These are phyloP conservation scores for Ormyrus nitidulus DNA, from an alignment of 2,888 invertebrate genomes.

Conservation along the genomic window DNA sequence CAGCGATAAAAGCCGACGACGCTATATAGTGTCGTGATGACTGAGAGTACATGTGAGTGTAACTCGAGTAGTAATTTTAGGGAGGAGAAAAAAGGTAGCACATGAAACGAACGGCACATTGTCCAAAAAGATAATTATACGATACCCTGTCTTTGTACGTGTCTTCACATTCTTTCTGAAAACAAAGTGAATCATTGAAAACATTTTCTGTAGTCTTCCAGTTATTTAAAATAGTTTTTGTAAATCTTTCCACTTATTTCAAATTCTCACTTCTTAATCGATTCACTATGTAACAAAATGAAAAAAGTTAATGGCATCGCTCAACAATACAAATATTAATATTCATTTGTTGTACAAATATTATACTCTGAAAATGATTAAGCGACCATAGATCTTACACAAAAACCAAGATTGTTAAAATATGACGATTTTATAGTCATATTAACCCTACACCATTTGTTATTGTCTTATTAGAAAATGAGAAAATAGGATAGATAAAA, in stretches of 20 bases:
- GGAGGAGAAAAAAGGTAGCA: constrained; percentile 68
- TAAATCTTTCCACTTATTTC: constrained; percentile 27
- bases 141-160: constrained; percentile 89
- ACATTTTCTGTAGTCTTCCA: constrained; percentile 48
- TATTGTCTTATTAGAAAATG: constrained; percentile 52
- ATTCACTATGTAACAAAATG: constrained; percentile 56
- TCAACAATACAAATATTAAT: constrained; percentile 46
- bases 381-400: constrained; percentile 58
- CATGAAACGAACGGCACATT: constrained; percentile 76
- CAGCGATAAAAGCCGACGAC: constrained; percentile 68
- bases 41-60: constrained; percentile 70
- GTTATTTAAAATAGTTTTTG: constrained; percentile 22
- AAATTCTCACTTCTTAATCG: constrained; percentile 44
- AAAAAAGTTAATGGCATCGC: constrained; percentile 46
- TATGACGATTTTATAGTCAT: constrained; percentile 53
- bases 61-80: constrained; percentile 66
- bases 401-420: constrained; percentile 58
- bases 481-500: constrained; percentile 56
- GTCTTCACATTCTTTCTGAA: constrained; percentile 90
- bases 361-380: constrained; percentile 54
- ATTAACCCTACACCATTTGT: constrained; percentile 56
- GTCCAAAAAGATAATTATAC: constrained; percentile 77
- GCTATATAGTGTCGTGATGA: constrained; percentile 65
- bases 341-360: constrained; percentile 50
- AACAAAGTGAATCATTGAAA: constrained; percentile 77